Evolutionary conservation across 2,888 invertebrate genomes (phyloP).

Genomic region (Drosophila nr. perissopoda): DNA sequence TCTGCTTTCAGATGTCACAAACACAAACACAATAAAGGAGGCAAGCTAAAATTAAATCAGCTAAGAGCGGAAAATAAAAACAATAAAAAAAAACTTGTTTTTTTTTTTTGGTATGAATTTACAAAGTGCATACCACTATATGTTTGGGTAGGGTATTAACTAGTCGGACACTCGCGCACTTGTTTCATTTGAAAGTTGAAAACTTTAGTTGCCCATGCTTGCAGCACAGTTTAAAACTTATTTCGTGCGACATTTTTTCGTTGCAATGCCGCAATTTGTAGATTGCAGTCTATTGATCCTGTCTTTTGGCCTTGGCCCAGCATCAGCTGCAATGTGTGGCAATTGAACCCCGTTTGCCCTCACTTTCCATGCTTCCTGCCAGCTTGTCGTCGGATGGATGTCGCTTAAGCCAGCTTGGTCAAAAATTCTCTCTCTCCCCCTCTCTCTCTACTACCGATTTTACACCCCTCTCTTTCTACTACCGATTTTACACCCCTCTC

Average conservation of each 20-base stretch:
- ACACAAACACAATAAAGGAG: not conserved
- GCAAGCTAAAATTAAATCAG: not conserved
- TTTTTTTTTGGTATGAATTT: not conserved
- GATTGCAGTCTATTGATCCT: constrained; percentile 6
- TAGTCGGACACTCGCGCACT: not conserved
- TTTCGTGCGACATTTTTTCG: not conserved
- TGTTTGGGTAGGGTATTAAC: not conserved
- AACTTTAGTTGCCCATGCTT: not conserved
- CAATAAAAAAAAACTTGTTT: not conserved
- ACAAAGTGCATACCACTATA: not conserved
- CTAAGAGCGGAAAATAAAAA: not conserved
- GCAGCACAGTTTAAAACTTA: not conserved
- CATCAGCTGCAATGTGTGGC: constrained; percentile 12
- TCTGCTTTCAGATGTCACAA: not conserved
- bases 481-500: not conserved
- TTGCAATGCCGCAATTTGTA: constrained; percentile 22
- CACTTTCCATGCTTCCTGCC: not conserved
- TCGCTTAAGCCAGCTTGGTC: not conserved
- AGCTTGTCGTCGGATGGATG: not conserved
- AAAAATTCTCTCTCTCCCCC: not conserved
- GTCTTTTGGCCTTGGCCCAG: constrained; percentile 42
- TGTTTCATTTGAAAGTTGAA: not conserved
- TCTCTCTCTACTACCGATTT: not conserved
- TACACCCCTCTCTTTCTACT: not conserved
- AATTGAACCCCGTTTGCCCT: not conserved